These are phyloP conservation scores for Peromyscus aztecus DNA, from an alignment of 2,797 vertebrate species.

Conservation along the genomic window DNA sequence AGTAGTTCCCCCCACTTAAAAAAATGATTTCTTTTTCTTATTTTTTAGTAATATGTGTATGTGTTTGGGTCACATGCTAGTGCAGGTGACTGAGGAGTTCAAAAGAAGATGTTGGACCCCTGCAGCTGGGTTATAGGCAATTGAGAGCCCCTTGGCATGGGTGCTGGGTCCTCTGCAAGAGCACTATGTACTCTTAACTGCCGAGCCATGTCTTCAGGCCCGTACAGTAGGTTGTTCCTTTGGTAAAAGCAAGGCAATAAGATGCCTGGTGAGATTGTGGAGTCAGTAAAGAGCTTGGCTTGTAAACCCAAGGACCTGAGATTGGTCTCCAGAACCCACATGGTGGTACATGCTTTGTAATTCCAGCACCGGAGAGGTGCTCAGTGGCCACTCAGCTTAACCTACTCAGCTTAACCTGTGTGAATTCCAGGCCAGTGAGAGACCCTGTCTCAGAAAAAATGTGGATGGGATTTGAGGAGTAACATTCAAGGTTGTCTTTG, in stretches of 20 bases:
- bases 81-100: neutral
- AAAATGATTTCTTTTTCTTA: neutral
- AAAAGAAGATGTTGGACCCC: too few relatives aligned
- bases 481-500: neutral
- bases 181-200: neutral
- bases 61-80: neutral
- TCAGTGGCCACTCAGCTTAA: neutral
- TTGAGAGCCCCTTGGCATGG: neutral
- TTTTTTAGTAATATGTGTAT: neutral
- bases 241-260: slow-evolving; percentile 20
- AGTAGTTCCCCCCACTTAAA: neutral
- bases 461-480: neutral
- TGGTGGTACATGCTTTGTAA: neutral
- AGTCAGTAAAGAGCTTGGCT: neutral
- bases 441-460: neutral
- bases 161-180: neutral
- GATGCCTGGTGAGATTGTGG: neutral
- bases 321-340: neutral
- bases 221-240: neutral
- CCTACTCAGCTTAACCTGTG: too few relatives aligned
- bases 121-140: neutral
- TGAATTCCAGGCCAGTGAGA: neutral
- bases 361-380: neutral
- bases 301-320: neutral
- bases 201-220: neutral